phyloP scores from a whole-genome alignment of 2,113 vertebrate species.

The Oryzias curvinotus region DNA sequence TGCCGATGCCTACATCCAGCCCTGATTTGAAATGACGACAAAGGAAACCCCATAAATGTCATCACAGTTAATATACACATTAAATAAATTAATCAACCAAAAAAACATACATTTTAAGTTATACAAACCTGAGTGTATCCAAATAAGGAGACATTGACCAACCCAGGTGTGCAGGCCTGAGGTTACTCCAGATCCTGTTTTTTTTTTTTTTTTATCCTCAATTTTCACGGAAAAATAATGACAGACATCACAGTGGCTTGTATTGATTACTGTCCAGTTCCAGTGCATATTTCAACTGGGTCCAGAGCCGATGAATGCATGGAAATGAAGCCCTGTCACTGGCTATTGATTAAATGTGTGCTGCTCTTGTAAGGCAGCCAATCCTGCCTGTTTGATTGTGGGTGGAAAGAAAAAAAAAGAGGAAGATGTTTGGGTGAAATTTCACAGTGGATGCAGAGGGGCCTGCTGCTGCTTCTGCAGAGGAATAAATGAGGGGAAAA shows the following conservation, averaged over 20 bases:
- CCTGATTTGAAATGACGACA: no score
- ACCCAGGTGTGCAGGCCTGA: no score
- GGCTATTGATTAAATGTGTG: constrained; percentile 58
- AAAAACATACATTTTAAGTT: no score
- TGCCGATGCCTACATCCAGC: no score
- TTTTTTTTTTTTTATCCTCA: no score
- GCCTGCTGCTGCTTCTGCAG: constrained; percentile 1
- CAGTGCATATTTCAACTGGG: constrained; percentile 35
- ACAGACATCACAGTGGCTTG: constrained; percentile 13
- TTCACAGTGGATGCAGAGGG: background rate
- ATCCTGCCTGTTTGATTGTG: constrained; percentile 42
- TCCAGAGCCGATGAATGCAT: constrained; percentile 43
- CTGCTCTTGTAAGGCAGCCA: constrained; percentile 43
- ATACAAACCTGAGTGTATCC: no score
- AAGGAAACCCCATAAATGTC: no score
- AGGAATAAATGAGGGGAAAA: no score
- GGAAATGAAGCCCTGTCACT: constrained; percentile 56
- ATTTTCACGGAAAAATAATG: constrained; percentile 11
- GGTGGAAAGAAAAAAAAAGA: constrained; percentile 34
- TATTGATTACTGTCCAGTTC: constrained; percentile 39
- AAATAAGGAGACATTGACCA: no score
- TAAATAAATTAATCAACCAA: no score
- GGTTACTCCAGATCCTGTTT: no score
- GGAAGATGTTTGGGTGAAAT: background rate
- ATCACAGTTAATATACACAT: no score